Percentiles rank a stretch among this genome's conserved stretches.
These are phyloP conservation scores for Anagyrus pseudococci DNA, from an alignment of 2,888 invertebrate species.

Conservation along the genomic window DNA sequence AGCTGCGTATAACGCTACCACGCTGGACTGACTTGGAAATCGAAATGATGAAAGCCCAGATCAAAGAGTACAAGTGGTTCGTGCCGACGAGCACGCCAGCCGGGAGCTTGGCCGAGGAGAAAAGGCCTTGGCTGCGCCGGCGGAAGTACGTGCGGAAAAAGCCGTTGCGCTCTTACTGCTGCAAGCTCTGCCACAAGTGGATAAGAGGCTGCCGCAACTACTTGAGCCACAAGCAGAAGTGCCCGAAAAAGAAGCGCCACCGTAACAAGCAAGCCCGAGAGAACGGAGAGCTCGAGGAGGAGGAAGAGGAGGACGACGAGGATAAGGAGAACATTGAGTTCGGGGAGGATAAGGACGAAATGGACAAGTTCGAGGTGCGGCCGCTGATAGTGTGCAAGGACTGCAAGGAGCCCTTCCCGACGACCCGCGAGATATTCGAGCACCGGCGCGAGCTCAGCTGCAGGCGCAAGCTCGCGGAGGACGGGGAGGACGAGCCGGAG, in stretches of 20 bases:
- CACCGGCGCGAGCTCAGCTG: conserved; percentile 28
- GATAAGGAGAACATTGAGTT: background rate
- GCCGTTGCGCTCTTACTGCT: conserved; percentile 5
- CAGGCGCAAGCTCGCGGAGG: background rate
- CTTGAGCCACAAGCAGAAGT: background rate
- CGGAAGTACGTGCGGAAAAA: background rate
- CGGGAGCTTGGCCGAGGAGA: background rate
- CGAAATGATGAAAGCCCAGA: conserved; percentile 32
- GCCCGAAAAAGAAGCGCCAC: background rate
- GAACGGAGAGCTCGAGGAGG: background rate
- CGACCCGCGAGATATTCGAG: conserved; percentile 21
- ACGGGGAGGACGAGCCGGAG: no score
- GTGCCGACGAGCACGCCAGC: conserved; percentile 8
- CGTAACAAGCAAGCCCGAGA: background rate
- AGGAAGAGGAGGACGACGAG: background rate
- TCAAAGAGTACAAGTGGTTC: conserved; percentile 24
- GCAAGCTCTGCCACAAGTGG: conserved; percentile 14
- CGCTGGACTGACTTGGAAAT: conserved; percentile 31
- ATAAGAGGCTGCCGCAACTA: background rate
- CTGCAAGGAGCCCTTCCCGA: conserved; percentile 19
- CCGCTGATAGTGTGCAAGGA: conserved; percentile 29
- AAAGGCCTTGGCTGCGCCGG: conserved; percentile 1
- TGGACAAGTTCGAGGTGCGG: conserved; percentile 6
- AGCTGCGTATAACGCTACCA: conserved; percentile 22
- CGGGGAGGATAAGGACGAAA: background rate